Percentiles rank a stretch among this genome's conserved stretches.
These are phyloP conservation scores for Contarinia nasturtii DNA, from an alignment of 1,140 invertebrate genomes.

Conservation along the genomic window DNA sequence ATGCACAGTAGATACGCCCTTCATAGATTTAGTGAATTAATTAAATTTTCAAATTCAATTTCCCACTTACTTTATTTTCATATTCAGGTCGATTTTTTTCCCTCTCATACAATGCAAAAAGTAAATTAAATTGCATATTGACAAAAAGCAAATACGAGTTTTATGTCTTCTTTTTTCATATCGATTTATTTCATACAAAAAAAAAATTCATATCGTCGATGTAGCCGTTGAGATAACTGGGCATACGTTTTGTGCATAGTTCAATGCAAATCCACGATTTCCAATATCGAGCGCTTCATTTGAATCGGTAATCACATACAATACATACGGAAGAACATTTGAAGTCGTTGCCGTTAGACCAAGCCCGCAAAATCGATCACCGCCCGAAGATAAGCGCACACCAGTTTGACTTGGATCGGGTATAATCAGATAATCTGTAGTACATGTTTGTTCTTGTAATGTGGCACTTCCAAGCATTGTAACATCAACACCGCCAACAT, in stretches of 20 bases:
- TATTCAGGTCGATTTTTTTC: no score
- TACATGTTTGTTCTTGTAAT: slow-evolving; percentile 34
- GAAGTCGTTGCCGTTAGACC: slow-evolving; percentile 42
- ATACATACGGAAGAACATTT: slow-evolving; percentile 46
- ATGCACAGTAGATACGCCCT: no score
- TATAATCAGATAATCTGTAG: slow-evolving; percentile 52
- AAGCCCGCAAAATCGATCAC: slow-evolving; percentile 55
- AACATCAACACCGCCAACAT: slow-evolving; percentile 35
- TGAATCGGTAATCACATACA: slow-evolving; percentile 47
- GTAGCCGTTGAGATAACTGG: slow-evolving; percentile 5
- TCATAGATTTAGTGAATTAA: no score
- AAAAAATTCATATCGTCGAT: no score
- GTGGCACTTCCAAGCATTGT: slow-evolving; percentile 30
- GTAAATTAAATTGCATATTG: no score
- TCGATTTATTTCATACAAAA: no score
- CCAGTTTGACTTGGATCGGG: slow-evolving; percentile 36
- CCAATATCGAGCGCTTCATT: slow-evolving; percentile 37
- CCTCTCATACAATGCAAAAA: no score
- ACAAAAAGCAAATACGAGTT: no score
- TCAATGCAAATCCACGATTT: slow-evolving; percentile 51
- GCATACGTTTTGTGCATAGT: slow-evolving; percentile 47
- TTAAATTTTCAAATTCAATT: no score
- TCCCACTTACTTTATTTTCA: no score
- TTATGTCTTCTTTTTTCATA: no score
- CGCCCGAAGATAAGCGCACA: slow-evolving; percentile 15